Percentiles rank a stretch among this genome's conserved stretches.
phyloP scores from a whole-genome alignment of 2,888 invertebrate genomes.

The Aspidiotus destructor region DNA sequence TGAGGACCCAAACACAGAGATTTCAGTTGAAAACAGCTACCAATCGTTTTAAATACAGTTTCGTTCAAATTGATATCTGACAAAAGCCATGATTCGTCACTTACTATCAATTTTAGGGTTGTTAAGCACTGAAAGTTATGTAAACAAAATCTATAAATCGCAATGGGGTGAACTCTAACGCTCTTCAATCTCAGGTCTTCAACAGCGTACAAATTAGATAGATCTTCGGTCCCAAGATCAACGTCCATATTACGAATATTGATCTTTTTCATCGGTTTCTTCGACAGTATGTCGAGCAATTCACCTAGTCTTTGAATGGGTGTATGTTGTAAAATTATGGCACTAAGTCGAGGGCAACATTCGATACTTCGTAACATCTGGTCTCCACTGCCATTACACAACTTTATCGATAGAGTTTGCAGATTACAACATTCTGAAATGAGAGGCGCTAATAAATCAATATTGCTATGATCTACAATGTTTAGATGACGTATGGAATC shows the following conservation, averaged over 20 bases:
- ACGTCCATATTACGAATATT: conserved; percentile 13
- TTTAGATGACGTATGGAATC: conserved; percentile 7
- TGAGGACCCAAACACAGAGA: conserved; percentile 18
- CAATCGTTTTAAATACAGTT: conserved; percentile 14
- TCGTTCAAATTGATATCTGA: conserved; percentile 6
- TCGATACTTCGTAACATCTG: conserved; percentile 5
- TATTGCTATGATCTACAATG: conserved; percentile 12
- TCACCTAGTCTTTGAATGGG: conserved; percentile 8
- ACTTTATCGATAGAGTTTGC: conserved; percentile 14
- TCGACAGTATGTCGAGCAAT: conserved; percentile 4
- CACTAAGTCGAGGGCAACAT: conserved; percentile 6
- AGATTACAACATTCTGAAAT: conserved; percentile 19
- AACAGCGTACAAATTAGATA: conserved; percentile 9
- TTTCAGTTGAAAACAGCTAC: conserved; percentile 11
- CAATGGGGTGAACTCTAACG: conserved; percentile 12
- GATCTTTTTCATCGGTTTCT: conserved; percentile 15
- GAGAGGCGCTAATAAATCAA: conserved; percentile 12
- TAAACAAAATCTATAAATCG: conserved; percentile 16
- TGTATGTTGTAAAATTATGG: conserved; percentile 13
- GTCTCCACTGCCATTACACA: conserved; percentile 23
- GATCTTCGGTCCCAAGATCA: conserved; percentile 3
- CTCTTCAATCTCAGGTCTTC: conserved; percentile 23
- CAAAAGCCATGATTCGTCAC: neutral
- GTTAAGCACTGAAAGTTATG: conserved; percentile 12
- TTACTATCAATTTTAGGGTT: conserved; percentile 14